Evolutionary conservation across 2,888 invertebrate genomes (phyloP).

Genomic region (Neoaliturus tenellus): DNA sequence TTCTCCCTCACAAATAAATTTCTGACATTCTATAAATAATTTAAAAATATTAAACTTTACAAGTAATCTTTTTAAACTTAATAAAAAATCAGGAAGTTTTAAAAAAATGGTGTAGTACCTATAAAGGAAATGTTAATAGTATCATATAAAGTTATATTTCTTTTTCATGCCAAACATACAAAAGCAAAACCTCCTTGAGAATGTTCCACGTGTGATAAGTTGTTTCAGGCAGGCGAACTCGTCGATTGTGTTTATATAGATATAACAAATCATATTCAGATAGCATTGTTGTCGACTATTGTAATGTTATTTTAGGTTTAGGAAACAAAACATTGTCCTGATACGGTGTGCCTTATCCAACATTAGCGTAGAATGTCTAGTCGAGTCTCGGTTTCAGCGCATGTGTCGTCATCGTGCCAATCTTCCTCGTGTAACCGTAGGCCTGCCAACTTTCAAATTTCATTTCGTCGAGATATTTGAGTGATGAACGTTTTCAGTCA

Average conservation of each 20-base stretch:
- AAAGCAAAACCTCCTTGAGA: conserved; percentile 4
- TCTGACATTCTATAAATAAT: too few relatives aligned
- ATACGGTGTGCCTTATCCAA: conserved; percentile 66
- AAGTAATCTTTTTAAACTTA: too few relatives aligned
- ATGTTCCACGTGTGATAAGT: conserved; percentile 31
- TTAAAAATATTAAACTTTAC: too few relatives aligned
- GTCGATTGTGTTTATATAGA: conserved; percentile 35
- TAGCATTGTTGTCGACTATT: conserved; percentile 48
- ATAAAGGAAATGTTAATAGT: too few relatives aligned
- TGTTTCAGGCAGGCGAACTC: conserved; percentile 16
- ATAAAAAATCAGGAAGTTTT: too few relatives aligned
- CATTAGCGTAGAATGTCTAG: conserved; percentile 58
- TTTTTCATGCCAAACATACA: too few relatives aligned
- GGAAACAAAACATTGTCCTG: conserved; percentile 63
- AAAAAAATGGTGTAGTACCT: too few relatives aligned
- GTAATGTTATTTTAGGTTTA: conserved; percentile 52
- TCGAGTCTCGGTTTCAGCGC: conserved; percentile 37
- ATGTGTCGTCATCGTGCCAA: conserved; percentile 47
- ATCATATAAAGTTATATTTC: too few relatives aligned
- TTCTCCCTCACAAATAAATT: too few relatives aligned
- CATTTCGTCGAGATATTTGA: not conserved
- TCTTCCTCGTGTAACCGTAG: not conserved
- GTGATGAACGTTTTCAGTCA: too few relatives aligned
- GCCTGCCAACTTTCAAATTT: not conserved
- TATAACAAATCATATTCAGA: conserved; percentile 49